A percentile compares a stretch with the other conserved stretches of the same genome.
Conservation (phyloP, 2,797 vertebrate species). For the Streptopelia turtur region DNA sequence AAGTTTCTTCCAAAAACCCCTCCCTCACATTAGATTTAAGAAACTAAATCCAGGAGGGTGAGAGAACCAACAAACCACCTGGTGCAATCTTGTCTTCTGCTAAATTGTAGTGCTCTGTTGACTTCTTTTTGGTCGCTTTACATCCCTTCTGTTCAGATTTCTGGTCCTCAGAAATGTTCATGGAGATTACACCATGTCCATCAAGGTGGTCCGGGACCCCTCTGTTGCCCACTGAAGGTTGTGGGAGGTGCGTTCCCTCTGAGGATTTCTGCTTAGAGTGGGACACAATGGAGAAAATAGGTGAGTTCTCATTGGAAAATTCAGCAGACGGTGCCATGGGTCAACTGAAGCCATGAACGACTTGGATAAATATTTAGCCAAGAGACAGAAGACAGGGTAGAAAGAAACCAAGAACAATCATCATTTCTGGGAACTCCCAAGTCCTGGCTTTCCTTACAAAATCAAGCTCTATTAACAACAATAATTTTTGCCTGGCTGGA, state of each 20-base stretch:
- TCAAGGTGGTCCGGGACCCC: neutral
- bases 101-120: neutral
- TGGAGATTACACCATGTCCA: neutral
- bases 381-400: neutral
- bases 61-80: neutral
- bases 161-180: neutral
- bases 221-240: neutral
- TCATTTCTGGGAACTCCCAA: neutral
- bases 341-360: neutral
- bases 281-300: neutral
- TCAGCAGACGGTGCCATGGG: neutral
- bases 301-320: neutral
- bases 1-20: neutral
- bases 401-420: neutral
- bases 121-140: neutral
- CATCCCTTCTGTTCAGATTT: neutral
- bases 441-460: neutral
- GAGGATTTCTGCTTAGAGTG: neutral
- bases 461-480: neutral
- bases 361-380: neutral
- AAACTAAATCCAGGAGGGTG: neutral
- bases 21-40: neutral
- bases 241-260: neutral
- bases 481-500: neutral
- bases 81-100: neutral